A percentile compares a stretch with the other conserved stretches of the same genome.
phyloP scores from a whole-genome alignment of 2,113 vertebrate genomes.

The Ammodytes marinus region DNA sequence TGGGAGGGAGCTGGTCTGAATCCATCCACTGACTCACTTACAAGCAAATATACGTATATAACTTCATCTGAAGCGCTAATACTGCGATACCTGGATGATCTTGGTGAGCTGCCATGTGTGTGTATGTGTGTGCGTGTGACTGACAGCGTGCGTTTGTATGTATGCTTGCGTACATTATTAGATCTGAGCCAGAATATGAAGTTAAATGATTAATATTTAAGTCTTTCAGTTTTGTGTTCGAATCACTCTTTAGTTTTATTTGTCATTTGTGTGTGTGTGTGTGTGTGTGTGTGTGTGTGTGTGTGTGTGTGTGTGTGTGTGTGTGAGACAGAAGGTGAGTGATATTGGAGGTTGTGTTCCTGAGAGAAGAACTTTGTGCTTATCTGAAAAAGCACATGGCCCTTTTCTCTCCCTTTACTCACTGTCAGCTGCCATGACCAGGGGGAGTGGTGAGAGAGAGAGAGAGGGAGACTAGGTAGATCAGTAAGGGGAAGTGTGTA shows the following conservation, averaged over 20 bases:
- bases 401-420: conserved; percentile 41
- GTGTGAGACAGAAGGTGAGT: neutral
- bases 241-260: neutral
- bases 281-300: conserved; percentile 7
- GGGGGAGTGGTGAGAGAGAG: neutral
- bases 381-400: conserved; percentile 72
- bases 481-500: too few species aligned
- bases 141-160: neutral
- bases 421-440: conserved; percentile 38
- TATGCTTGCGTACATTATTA: neutral
- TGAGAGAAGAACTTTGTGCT: conserved; percentile 56
- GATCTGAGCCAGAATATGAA: conserved; percentile 5
- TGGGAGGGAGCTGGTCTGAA: conserved; percentile 2
- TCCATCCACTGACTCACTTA: neutral
- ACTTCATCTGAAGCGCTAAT: neutral
- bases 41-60: neutral
- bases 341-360: conserved; percentile 53
- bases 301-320: conserved; percentile 16
- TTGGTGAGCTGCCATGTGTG: conserved; percentile 4
- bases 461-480: neutral
- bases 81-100: neutral
- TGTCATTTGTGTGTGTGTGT: conserved; percentile 2
- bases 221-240: neutral
- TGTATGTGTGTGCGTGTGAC: neutral
- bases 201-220: neutral